Evolutionary conservation across 2,888 invertebrate species (phyloP).

Genomic region (Nemotelus pantherinus): DNA sequence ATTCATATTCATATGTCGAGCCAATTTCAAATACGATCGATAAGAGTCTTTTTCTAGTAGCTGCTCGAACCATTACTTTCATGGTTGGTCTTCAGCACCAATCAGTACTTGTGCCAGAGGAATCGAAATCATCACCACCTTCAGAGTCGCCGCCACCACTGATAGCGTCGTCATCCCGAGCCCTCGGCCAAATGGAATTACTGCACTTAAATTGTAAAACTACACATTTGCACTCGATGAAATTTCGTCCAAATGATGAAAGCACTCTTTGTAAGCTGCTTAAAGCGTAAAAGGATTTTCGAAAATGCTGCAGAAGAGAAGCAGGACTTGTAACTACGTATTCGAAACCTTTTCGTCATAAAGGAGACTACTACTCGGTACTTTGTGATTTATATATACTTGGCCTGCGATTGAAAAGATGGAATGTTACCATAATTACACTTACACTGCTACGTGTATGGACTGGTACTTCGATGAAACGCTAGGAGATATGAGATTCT

Average conservation of each 20-base stretch:
- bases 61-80: too few species aligned
- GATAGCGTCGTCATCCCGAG: conserved; percentile 1
- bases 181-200: conserved; percentile 23
- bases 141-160: background rate
- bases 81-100: too few species aligned
- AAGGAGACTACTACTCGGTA: background rate
- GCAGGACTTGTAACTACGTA: background rate
- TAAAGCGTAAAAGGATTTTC: conserved; percentile 31
- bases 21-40: too few species aligned
- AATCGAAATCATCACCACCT: background rate
- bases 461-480: conserved; percentile 21
- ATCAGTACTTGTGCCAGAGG: too few species aligned
- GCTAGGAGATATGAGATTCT: background rate
- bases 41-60: too few species aligned
- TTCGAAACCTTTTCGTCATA: background rate
- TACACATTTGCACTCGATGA: conserved; percentile 41
- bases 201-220: conserved; percentile 31
- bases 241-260: conserved; percentile 33
- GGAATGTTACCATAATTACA: conserved; percentile 33
- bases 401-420: conserved; percentile 34
- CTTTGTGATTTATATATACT: conserved; percentile 6
- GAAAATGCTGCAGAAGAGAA: conserved; percentile 12
- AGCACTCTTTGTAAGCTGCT: conserved; percentile 30
- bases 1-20: too few species aligned
- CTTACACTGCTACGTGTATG: background rate